Conservation (phyloP, 2,888 invertebrate genomes). For the Troides helena region DNA sequence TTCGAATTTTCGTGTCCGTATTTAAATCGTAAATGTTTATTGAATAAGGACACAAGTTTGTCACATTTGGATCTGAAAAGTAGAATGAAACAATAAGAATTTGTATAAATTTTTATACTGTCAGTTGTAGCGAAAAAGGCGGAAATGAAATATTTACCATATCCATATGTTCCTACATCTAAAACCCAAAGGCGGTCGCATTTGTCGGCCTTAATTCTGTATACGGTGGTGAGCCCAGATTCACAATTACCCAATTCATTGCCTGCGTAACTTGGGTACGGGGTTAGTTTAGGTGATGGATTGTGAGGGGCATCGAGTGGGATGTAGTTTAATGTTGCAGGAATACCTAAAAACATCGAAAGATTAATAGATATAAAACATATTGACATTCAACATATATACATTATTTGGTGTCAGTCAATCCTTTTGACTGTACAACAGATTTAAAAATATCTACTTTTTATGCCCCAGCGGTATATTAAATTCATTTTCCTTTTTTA, state of each 20-base stretch:
- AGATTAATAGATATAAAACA: neutral
- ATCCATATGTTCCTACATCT: slow-evolving; percentile 91
- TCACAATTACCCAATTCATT: slow-evolving; percentile 89
- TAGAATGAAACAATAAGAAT: slow-evolving; percentile 1
- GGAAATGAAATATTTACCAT: slow-evolving; percentile 69
- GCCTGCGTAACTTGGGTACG: slow-evolving; percentile 88
- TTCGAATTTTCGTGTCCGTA: slow-evolving; percentile 85
- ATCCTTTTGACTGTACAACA: too few relatives aligned
- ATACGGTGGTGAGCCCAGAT: slow-evolving; percentile 87
- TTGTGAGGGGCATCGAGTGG: slow-evolving; percentile 83
- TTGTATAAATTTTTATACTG: neutral
- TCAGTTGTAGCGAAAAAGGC: neutral
- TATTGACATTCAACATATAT: too few relatives aligned
- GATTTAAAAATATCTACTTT: too few relatives aligned
- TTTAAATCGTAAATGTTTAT: slow-evolving; percentile 88
- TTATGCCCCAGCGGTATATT: too few relatives aligned
- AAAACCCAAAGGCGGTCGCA: slow-evolving; percentile 91
- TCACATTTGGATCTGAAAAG: slow-evolving; percentile 71
- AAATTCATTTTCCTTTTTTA: too few relatives aligned
- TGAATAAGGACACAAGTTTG: slow-evolving; percentile 89
- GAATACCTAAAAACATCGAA: slow-evolving; percentile 82
- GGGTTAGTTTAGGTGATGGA: slow-evolving; percentile 87
- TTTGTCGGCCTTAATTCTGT: slow-evolving; percentile 88
- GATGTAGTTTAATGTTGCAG: slow-evolving; percentile 90
- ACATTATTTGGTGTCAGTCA: too few relatives aligned